Evolutionary conservation across 2,797 vertebrate genomes (phyloP), one percentile per base, ranked within the genome.

Genomic region (Erethizon dorsatum): DNA sequence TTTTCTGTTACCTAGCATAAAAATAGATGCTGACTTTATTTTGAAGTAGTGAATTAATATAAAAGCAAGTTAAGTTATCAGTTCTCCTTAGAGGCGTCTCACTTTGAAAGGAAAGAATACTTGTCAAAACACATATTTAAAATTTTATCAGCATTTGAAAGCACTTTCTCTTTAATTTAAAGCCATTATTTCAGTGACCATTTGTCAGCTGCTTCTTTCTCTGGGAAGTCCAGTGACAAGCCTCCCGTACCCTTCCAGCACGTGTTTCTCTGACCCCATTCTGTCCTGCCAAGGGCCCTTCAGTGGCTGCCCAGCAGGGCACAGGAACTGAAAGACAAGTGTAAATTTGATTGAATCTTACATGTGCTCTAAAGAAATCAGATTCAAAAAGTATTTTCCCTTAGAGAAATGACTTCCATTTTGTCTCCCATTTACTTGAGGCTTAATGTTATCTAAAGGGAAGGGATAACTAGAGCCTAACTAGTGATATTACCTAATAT

Each of bases 21-120:
- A 97, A 97, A 88, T 93, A 96, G 56, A 94, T 91, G 52, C 50
- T 91, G 82, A 83, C n/a, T 94, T 93, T 97, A 82, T 90, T 97
- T 97, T 97, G 37, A 14, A 80, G 54, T 83, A 33, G 52, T 37
- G 92, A 97, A 97, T 96, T 94, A 96, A 88, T 96, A 92, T 54
- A 91, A 95, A 93, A 94, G 91, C 37, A 94, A 89, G 54, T 89
- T 90, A 83, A 97, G 61, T 93, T 95, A 95, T 94, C 84, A 86
- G 54, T 96, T 97, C 71, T 94, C 9, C 11, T 96, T 97, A 93
- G 45, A 89, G 61, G 54, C 92, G 28, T 95, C 63, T 95, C 52
- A 67, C 26, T 94, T 90, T 18, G 33, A 95, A 91, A 95, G 31
- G 20, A 79, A 93, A 77, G 84, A 91, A 85, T 88, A 50, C 3